Evolutionary conservation across 1,140 invertebrate species (phyloP), one percentile per base, ranked within the genome.

Genomic region (Galleria mellonella): DNA sequence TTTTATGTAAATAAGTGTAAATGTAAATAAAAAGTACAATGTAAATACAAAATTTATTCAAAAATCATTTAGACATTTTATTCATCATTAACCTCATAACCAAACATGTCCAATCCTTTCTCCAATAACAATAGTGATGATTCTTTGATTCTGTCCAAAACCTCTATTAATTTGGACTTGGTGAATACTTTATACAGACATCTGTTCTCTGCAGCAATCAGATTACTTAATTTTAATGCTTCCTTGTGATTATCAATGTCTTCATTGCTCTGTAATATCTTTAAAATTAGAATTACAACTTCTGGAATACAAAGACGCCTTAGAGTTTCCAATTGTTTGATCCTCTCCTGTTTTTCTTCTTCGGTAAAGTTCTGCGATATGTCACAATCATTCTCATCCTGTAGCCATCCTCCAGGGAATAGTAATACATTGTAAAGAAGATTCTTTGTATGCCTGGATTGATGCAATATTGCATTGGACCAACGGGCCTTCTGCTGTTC

Each of bases 331-430:
- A 97, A 84, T 69, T 97, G 94, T 33, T 87, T 84, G 0, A 46
- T 39, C 44, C 86, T 85, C 44, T 88, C 76, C 62, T 87, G 66
- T 69, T 89, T 78, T 62, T 89, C 86, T 35, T 87, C 76, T 37
- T 85, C 64, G 35, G 83, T 83, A 7, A 83, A 67, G 9, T 73
- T 86, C n/a, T 53, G 45, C 0, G 73, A 75, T 1, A 81, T 65
- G 8, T 77, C 65, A 43, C 77, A 77, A 42, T 87, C 83, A 47
- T 86, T 88, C 4, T 89, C 87, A 74, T 97, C 96, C 13, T 92
- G 89, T 43, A 98, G 87, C 96, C 96, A 98, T 17, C 96, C 95
- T 56, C 95, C 92, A 30, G 95, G 93, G 70, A 98, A 98, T 1
- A 96, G 70, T 14, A 98, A 72, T 5, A 98, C 92, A 83, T 97